A percentile compares a stretch with the other conserved stretches of the same genome.
Evolutionary conservation across 2,888 invertebrate genomes (phyloP).

Genomic region (Zele albiditarsus): DNA sequence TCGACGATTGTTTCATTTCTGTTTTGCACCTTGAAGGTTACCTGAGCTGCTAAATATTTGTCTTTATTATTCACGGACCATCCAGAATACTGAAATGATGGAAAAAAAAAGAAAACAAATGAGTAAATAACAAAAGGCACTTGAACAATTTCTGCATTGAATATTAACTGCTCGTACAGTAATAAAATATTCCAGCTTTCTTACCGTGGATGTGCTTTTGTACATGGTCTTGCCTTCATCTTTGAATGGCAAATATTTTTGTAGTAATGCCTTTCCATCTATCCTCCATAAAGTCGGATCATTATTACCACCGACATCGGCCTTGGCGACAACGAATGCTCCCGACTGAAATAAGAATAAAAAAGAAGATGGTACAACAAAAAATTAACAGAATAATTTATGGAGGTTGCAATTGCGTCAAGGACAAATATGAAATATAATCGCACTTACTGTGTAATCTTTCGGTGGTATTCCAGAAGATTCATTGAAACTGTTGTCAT

Average conservation of each 20-base stretch:
- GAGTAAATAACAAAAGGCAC: constrained; percentile 3
- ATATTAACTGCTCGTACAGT: not conserved
- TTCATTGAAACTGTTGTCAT: constrained; percentile 67
- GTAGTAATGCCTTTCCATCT: constrained; percentile 76
- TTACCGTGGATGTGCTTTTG: constrained; percentile 75
- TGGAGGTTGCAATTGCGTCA: not conserved
- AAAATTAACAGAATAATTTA: constrained; percentile 2
- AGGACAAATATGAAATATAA: constrained; percentile 33
- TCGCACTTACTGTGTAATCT: constrained; percentile 65
- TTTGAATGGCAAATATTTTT: constrained; percentile 77
- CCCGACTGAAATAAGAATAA: constrained; percentile 72
- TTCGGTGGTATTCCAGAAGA: constrained; percentile 67
- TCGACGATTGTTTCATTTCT: constrained; percentile 74
- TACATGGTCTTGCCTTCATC: constrained; percentile 74
- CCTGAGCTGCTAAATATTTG: constrained; percentile 73
- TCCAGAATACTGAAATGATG: constrained; percentile 75
- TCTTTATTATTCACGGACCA: constrained; percentile 74
- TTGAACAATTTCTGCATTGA: not conserved
- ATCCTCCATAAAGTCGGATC: constrained; percentile 78
- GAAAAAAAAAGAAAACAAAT: constrained; percentile 45
- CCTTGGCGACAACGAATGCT: constrained; percentile 76
- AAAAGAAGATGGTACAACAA: constrained; percentile 14
- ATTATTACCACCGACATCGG: constrained; percentile 73
- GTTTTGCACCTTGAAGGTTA: constrained; percentile 73
- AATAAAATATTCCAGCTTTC: constrained; percentile 12